These are phyloP conservation scores for Agrochola lychnidis DNA, from an alignment of 2,888 invertebrate species.

Conservation along the genomic window DNA sequence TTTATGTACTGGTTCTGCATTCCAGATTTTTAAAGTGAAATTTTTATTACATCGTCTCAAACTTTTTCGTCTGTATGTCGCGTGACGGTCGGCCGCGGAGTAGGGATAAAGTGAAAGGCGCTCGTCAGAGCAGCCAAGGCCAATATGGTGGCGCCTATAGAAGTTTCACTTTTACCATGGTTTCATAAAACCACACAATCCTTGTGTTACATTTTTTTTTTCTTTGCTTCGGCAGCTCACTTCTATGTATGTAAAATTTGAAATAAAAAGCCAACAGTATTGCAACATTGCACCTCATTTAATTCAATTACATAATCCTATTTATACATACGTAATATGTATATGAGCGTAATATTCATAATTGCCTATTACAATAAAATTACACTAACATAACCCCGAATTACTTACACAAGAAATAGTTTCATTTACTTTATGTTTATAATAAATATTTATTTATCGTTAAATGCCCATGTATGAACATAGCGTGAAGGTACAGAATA, in stretches of 20 bases:
- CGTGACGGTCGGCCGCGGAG: too few relatives aligned
- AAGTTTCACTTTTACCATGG: too few relatives aligned
- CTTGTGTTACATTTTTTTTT: not conserved
- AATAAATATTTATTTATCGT: conserved; percentile 68
- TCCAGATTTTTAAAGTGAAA: too few relatives aligned
- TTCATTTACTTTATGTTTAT: conserved; percentile 68
- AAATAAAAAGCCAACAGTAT: conserved; percentile 63
- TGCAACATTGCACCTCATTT: conserved; percentile 83
- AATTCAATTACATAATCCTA: conserved; percentile 82
- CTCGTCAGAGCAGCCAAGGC: too few relatives aligned
- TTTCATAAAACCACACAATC: too few relatives aligned
- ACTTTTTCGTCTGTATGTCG: too few relatives aligned
- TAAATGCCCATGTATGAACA: conserved; percentile 96
- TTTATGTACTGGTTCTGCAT: not conserved
- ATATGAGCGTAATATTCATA: conserved; percentile 80
- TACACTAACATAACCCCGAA: conserved; percentile 75
- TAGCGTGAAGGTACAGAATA: conserved; percentile 94
- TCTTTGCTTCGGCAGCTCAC: not conserved
- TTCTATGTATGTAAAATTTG: not conserved
- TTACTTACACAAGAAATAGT: conserved; percentile 73
- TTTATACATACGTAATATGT: conserved; percentile 83
- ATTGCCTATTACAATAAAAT: conserved; percentile 76
- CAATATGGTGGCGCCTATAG: too few relatives aligned
- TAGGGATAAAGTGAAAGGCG: too few relatives aligned
- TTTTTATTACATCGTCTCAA: too few relatives aligned